These are phyloP conservation scores for Steinernema scapterisci DNA, from an alignment of 2,888 invertebrate species.

Conservation along the genomic window DNA sequence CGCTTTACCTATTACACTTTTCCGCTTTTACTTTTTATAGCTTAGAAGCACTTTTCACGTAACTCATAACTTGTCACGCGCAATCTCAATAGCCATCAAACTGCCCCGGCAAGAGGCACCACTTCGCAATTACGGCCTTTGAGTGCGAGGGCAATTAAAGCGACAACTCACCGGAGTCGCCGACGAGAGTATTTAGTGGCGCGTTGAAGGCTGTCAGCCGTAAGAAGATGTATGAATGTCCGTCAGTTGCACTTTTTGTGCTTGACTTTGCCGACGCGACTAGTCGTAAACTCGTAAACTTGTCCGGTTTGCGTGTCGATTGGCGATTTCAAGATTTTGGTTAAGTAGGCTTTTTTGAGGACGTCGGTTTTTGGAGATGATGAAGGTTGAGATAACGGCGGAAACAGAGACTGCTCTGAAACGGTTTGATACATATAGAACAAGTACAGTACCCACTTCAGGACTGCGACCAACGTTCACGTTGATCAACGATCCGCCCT, in stretches of 20 bases:
- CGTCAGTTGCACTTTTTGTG: slow-evolving; percentile 13
- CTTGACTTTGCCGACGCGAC: slow-evolving; percentile 14
- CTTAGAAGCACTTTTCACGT: neutral
- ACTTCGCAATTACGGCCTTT: slow-evolving; percentile 28
- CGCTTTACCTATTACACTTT: too few species aligned
- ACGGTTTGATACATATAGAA: too few species aligned
- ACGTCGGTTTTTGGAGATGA: too few species aligned
- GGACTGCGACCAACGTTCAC: too few species aligned
- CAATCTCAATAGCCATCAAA: slow-evolving; percentile 25
- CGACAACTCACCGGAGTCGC: slow-evolving; percentile 26
- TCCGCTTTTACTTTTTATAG: too few species aligned
- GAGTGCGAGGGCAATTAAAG: slow-evolving; percentile 21
- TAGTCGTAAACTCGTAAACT: slow-evolving; percentile 29
- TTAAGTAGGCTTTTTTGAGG: too few species aligned
- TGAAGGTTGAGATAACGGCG: too few species aligned
- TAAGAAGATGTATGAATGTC: slow-evolving; percentile 21
- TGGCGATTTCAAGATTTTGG: neutral
- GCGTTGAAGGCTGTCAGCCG: slow-evolving; percentile 19
- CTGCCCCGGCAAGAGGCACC: neutral
- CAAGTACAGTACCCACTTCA: too few species aligned
- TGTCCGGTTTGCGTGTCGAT: slow-evolving; percentile 24
- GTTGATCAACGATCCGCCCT: neutral
- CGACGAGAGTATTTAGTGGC: slow-evolving; percentile 31
- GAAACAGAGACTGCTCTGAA: too few species aligned
- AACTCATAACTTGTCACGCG: slow-evolving; percentile 27